phyloP scores from a whole-genome alignment of 2,797 vertebrate species.

The Cuculus canorus region DNA sequence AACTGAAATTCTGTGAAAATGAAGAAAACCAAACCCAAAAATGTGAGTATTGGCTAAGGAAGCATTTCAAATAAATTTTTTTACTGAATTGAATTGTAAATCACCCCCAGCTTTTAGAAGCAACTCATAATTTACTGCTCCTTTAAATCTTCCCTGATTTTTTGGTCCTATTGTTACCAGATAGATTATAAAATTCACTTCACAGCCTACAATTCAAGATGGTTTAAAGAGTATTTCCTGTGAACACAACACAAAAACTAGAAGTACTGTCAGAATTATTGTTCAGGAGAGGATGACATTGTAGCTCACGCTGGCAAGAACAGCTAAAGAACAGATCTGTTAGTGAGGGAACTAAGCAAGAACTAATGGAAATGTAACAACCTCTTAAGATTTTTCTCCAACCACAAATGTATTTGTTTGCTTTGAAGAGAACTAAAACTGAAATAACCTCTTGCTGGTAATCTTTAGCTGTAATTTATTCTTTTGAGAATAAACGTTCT shows the following conservation, averaged over 20 bases:
- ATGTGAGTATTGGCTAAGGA: neutral
- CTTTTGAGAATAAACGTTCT: neutral
- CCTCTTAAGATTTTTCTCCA: neutral
- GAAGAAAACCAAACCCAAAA: conserved; percentile 19
- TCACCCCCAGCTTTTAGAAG: neutral
- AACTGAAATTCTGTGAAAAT: conserved; percentile 33
- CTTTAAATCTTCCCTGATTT: neutral
- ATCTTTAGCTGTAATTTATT: neutral
- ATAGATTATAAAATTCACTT: neutral
- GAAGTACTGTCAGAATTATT: neutral
- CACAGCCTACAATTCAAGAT: neutral
- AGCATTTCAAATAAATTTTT: conserved; percentile 42
- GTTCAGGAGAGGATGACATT: neutral
- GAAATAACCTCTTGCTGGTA: neutral
- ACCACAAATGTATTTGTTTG: neutral
- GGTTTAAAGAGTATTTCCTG: neutral
- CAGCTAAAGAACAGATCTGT: neutral
- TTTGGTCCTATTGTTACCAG: neutral
- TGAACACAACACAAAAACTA: neutral
- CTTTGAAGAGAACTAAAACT: neutral
- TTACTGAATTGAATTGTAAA: conserved; percentile 28
- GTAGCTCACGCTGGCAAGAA: neutral
- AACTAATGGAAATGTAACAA: neutral
- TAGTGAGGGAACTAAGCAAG: neutral
- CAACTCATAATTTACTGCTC: neutral